Percentiles rank a stretch among this genome's conserved stretches.
Evolutionary conservation across 2,888 invertebrate genomes (phyloP).

Genomic region (Agrotis clavis): DNA sequence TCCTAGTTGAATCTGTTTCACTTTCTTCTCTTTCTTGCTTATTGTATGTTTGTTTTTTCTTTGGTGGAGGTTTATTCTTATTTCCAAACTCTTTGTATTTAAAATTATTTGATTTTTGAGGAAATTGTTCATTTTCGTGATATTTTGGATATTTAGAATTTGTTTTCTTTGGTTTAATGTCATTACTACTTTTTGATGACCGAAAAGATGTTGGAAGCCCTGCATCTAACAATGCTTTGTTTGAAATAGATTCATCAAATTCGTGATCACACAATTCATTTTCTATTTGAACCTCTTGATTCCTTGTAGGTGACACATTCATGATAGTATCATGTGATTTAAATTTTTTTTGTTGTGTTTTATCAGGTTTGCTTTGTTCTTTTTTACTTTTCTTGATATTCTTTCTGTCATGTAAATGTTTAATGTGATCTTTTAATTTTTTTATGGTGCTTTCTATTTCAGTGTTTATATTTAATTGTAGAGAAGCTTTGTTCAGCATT

Average conservation of each 20-base stretch:
- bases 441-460: constrained; percentile 36
- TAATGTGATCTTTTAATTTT: constrained; percentile 24
- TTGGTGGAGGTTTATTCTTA: constrained; percentile 6
- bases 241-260: constrained; percentile 24
- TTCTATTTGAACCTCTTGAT: background rate
- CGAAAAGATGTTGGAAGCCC: constrained; percentile 75
- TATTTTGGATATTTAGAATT: constrained; percentile 14
- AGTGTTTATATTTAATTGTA: constrained; percentile 12
- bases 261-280: constrained; percentile 31
- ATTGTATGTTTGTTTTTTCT: background rate
- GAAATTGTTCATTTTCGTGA: constrained; percentile 2
- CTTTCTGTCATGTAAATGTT: constrained; percentile 8
- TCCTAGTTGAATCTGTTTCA: constrained; percentile 6
- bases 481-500: background rate
- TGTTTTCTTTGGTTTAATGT: constrained; percentile 26
- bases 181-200: constrained; percentile 60
- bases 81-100: background rate
- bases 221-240: constrained; percentile 64
- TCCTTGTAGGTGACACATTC: background rate
- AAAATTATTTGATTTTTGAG: constrained; percentile 1
- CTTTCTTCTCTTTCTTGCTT: constrained; percentile 1
- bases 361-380: constrained; percentile 3
- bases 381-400: constrained; percentile 6
- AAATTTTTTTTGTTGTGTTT: background rate
- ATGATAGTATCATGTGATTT: constrained; percentile 3